Percentiles rank a stretch among this genome's conserved stretches.
These are phyloP conservation scores for Proisotoma minuta DNA, from an alignment of 2,888 invertebrate genomes.

Conservation along the genomic window DNA sequence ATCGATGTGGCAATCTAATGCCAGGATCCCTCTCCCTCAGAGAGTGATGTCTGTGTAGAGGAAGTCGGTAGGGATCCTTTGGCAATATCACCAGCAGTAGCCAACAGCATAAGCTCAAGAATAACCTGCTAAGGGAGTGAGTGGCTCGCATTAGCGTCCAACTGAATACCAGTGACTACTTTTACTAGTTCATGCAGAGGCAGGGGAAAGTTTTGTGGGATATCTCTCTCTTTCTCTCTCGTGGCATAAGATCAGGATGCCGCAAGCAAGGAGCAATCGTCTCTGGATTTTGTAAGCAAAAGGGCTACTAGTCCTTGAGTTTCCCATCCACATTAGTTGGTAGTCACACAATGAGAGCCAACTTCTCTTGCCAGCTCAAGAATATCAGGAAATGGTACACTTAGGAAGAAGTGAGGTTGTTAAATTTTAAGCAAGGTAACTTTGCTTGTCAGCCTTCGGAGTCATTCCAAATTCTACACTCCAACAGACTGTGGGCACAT, in stretches of 20 bases:
- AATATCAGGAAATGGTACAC: neutral
- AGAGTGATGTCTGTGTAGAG: too few species aligned
- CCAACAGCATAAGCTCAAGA: too few species aligned
- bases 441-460: neutral
- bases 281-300: neutral
- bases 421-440: conserved; percentile 4
- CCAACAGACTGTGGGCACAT: neutral
- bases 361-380: neutral
- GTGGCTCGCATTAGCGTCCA: too few species aligned
- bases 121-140: too few species aligned
- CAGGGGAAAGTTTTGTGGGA: too few species aligned
- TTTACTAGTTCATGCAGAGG: too few species aligned
- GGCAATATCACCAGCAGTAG: too few species aligned
- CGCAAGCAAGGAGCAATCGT: neutral
- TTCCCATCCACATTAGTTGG: neutral
- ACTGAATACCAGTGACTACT: too few species aligned
- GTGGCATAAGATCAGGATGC: too few species aligned
- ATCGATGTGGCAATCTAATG: conserved; percentile 21
- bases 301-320: neutral
- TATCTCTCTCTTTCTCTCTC: too few species aligned
- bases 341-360: neutral
- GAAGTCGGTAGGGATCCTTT: too few species aligned
- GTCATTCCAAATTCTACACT: neutral
- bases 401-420: neutral
- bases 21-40: too few species aligned